Conservation (phyloP, 2,113 vertebrate genomes). For the Cyrtonyx montezumae region DNA sequence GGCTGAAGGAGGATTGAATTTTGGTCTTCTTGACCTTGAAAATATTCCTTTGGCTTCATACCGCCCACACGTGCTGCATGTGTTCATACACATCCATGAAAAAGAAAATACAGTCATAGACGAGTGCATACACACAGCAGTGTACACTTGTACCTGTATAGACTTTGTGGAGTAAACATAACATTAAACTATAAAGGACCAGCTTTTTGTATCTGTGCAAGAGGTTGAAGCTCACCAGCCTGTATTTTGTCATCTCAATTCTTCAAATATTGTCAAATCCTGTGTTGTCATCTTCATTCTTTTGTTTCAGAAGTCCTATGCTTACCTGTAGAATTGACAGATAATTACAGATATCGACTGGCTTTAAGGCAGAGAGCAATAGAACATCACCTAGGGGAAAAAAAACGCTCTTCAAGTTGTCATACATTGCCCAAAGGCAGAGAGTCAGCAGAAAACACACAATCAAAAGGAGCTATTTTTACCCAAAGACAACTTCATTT, state of each 20-base stretch:
- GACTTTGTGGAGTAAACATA: neutral
- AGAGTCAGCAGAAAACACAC: slow-evolving; percentile 55
- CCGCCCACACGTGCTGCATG: slow-evolving; percentile 10
- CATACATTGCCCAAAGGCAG: slow-evolving; percentile 50
- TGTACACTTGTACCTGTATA: neutral
- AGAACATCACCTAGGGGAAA: slow-evolving; percentile 38
- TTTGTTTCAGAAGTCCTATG: neutral
- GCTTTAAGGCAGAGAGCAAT: slow-evolving; percentile 46
- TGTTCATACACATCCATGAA: slow-evolving; percentile 42
- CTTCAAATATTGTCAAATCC: slow-evolving; percentile 1
- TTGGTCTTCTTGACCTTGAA: slow-evolving; percentile 54
- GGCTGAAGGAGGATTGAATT: slow-evolving; percentile 10
- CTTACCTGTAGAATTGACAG: slow-evolving; percentile 20
- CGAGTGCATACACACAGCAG: neutral
- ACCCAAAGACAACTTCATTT: slow-evolving; percentile 69
- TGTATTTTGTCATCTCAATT: slow-evolving; percentile 10
- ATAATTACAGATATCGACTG: slow-evolving; percentile 69
- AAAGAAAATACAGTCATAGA: slow-evolving; percentile 18
- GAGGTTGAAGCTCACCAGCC: neutral
- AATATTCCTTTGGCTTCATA: slow-evolving; percentile 48
- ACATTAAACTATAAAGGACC: neutral
- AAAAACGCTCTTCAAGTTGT: slow-evolving; percentile 26
- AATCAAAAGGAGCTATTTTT: slow-evolving; percentile 68
- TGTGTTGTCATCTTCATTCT: neutral
- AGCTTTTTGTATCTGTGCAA: neutral